Conservation (phyloP, 2,888 invertebrate species). For the Dioctria linearis region DNA sequence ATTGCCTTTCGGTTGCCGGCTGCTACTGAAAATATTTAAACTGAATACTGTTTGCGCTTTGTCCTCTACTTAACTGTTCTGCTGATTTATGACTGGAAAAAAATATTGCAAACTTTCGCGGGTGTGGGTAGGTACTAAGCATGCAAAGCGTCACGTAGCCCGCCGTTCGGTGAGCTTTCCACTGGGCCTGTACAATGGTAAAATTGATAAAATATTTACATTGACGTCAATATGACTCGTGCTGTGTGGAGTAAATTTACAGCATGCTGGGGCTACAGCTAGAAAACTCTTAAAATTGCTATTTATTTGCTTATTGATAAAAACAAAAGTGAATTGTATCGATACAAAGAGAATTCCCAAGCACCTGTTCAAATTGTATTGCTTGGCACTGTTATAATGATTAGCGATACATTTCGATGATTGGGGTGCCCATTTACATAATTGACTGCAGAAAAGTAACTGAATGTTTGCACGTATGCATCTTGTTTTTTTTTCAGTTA, state of each 20-base stretch:
- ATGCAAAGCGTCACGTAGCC: conserved; percentile 13
- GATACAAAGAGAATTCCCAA: neutral
- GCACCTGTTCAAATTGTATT: neutral
- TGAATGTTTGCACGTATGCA: too few species aligned
- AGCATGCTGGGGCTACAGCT: neutral
- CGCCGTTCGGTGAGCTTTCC: neutral
- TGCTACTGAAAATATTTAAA: neutral
- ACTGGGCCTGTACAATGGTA: neutral
- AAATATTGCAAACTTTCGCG: neutral
- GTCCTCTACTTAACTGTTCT: neutral
- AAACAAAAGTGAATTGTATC: neutral
- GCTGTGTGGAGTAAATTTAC: too few species aligned
- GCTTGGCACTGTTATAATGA: neutral
- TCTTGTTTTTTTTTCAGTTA: too few species aligned
- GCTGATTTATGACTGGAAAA: neutral
- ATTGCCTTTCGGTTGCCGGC: neutral
- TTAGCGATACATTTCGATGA: too few species aligned
- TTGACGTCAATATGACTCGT: conserved; percentile 3
- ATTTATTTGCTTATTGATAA: conserved; percentile 1
- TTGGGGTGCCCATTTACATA: too few species aligned
- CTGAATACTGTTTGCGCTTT: neutral
- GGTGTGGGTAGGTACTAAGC: neutral
- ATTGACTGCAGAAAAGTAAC: too few species aligned
- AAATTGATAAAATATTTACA: neutral
- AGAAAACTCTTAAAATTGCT: neutral